These are phyloP conservation scores for Panthera leo DNA, from an alignment of 2,113 vertebrate genomes.

Conservation along the genomic window DNA sequence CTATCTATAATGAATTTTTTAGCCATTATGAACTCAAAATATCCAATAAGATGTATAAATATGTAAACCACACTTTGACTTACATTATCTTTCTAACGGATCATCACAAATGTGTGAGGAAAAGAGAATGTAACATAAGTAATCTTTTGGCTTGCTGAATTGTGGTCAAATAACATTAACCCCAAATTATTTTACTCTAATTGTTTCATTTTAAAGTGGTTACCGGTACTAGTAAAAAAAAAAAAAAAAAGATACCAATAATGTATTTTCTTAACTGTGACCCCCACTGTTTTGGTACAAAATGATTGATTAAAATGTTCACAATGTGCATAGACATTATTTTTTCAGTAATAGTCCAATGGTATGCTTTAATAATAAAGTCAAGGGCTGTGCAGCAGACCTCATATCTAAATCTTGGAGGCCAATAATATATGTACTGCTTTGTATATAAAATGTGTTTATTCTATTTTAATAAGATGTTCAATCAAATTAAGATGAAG, in stretches of 20 bases:
- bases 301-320: neutral
- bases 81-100: neutral
- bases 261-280: neutral
- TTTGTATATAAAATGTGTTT: neutral
- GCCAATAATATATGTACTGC: neutral
- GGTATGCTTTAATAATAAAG: neutral
- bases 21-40: neutral
- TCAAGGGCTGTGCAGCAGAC: neutral
- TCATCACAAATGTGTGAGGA: neutral
- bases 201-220: neutral
- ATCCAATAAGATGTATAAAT: neutral
- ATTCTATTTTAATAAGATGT: neutral
- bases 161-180: neutral
- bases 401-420: no score
- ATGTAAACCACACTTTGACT: neutral
- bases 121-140: neutral
- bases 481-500: neutral
- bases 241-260: neutral
- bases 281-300: neutral
- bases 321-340: neutral
- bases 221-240: neutral
- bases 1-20: neutral
- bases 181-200: neutral
- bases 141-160: neutral
- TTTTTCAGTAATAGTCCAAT: neutral